A percentile compares a stretch with the other conserved stretches of the same genome.
Conservation (phyloP, 1,140 invertebrate genomes). For the silkworm (Bombyx mori) region ASM3026992v2 NC_085126.1:1974001-1974500, state of each 20-base stretch:
- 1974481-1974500: constrained; percentile 28
- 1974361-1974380: constrained; percentile 33
- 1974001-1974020: no score
- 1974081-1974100: no score
- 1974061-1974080: no score
- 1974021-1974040: no score
- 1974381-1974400: constrained; percentile 19
- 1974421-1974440: constrained; percentile 44
- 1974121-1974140: no score
- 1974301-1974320: constrained; percentile 34
- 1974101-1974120: no score
- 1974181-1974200: no score
- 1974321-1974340: constrained; percentile 27
- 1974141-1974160: no score
- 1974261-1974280: constrained; percentile 36
- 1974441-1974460: constrained; percentile 38
- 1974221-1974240: constrained; percentile 37
- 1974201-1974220: no score
- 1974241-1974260: constrained; percentile 44
- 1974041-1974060: no score
- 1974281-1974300: constrained; percentile 37
- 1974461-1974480: constrained; percentile 31
- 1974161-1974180: no score
- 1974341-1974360: constrained; percentile 36
- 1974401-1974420: constrained; percentile 21